phyloP scores from a whole-genome alignment of 2,888 invertebrate genomes.

The Sabellastarte sp. region DNA sequence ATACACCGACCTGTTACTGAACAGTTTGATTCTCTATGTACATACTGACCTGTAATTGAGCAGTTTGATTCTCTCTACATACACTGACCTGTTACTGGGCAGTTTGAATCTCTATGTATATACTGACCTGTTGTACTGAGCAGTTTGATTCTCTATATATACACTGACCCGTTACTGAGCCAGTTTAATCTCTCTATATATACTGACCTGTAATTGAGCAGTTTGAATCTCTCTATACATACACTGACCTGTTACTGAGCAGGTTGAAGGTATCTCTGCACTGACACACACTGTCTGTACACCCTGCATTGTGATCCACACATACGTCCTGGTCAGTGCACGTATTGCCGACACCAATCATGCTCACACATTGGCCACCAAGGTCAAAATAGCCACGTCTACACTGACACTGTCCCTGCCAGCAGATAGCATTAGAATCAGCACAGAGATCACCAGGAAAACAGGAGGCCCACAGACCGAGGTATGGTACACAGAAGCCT shows the following conservation, averaged over 20 bases:
- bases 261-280: background rate
- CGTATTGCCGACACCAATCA: background rate
- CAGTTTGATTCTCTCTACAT: too few species aligned
- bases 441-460: slow-evolving; percentile 13
- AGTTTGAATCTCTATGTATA: too few species aligned
- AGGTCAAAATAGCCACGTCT: slow-evolving; percentile 13
- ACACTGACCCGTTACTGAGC: too few species aligned
- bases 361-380: slow-evolving; percentile 6
- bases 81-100: too few species aligned
- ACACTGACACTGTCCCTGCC: slow-evolving; percentile 15
- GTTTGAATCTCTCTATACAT: too few species aligned
- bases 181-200: too few species aligned
- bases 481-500: slow-evolving; percentile 12
- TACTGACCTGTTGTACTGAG: too few species aligned
- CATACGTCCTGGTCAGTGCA: background rate
- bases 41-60: too few species aligned
- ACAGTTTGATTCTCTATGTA: too few species aligned
- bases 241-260: background rate
- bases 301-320: background rate
- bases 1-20: too few species aligned
- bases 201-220: too few species aligned
- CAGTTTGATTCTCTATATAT: too few species aligned
- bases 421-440: slow-evolving; percentile 18
- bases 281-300: background rate
- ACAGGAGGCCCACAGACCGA: slow-evolving; percentile 16